phyloP scores from a whole-genome alignment of 2,888 invertebrate genomes.

The Leptopilina drosophilae region DNA sequence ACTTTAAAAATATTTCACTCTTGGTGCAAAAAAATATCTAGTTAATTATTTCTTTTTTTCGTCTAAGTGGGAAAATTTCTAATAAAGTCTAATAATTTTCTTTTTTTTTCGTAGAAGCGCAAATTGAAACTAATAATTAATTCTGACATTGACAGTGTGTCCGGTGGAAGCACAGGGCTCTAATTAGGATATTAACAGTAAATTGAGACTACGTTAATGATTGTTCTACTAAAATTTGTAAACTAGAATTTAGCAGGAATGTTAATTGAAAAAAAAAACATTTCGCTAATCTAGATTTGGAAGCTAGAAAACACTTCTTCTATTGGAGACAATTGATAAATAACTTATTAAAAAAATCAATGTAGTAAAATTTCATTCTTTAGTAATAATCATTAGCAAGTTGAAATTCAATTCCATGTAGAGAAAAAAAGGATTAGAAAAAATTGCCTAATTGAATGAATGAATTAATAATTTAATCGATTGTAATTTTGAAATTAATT shows the following conservation, averaged over 20 bases:
- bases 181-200: slow-evolving; percentile 21
- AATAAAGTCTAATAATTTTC: background rate
- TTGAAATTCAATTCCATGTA: no score
- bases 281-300: slow-evolving; percentile 24
- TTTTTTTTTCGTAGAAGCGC: background rate
- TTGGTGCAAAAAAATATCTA: no score
- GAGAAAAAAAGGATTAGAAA: no score
- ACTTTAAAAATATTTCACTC: no score
- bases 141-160: slow-evolving; percentile 14
- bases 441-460: no score
- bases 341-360: background rate
- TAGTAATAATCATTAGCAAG: no score
- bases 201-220: background rate
- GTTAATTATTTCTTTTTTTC: no score
- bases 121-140: background rate
- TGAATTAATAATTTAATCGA: no score
- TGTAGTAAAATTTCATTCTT: background rate
- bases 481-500: no score
- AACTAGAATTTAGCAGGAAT: slow-evolving; percentile 1
- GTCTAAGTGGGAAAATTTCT: background rate
- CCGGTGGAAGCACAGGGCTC: slow-evolving; percentile 32
- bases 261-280: background rate
- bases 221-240: background rate
- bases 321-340: background rate
- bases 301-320: background rate